phyloP scores from a whole-genome alignment of 2,888 invertebrate species.

The Rhamnusium bicolor region DNA sequence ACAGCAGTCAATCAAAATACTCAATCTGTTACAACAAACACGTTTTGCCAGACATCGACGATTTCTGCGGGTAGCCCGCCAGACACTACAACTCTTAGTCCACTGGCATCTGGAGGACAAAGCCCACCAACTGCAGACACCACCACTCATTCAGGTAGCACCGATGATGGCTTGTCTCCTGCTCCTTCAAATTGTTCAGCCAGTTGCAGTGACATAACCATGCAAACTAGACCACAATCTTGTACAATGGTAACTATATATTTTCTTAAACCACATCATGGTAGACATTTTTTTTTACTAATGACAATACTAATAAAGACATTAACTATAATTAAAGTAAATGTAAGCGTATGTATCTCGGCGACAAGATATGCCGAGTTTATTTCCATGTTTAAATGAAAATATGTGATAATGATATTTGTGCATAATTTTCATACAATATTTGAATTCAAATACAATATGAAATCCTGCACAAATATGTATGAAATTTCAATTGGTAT shows the following conservation, averaged over 20 bases:
- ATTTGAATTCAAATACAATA: too few species aligned
- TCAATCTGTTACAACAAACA: slow-evolving; percentile 70
- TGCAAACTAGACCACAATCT: slow-evolving; percentile 65
- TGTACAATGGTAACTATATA: slow-evolving; percentile 67
- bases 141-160: slow-evolving; percentile 69
- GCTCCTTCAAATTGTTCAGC: slow-evolving; percentile 69
- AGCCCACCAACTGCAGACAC: slow-evolving; percentile 71
- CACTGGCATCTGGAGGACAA: slow-evolving; percentile 76
- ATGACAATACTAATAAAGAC: too few species aligned
- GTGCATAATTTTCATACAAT: too few species aligned
- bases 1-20: slow-evolving; percentile 76
- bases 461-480: too few species aligned
- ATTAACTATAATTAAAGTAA: too few species aligned
- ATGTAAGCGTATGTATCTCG: too few species aligned
- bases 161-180: slow-evolving; percentile 70
- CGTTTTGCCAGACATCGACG: slow-evolving; percentile 70
- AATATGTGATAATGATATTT: too few species aligned
- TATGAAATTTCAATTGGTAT: too few species aligned
- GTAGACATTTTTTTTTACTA: too few species aligned
- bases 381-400: too few species aligned
- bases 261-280: too few species aligned
- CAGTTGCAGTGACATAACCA: slow-evolving; percentile 62
- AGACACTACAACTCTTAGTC: slow-evolving; percentile 90
- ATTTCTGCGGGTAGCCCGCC: slow-evolving; percentile 79
- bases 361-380: too few species aligned